Conservation (phyloP, 2,113 vertebrate genomes). For the Mus pahari region DNA sequence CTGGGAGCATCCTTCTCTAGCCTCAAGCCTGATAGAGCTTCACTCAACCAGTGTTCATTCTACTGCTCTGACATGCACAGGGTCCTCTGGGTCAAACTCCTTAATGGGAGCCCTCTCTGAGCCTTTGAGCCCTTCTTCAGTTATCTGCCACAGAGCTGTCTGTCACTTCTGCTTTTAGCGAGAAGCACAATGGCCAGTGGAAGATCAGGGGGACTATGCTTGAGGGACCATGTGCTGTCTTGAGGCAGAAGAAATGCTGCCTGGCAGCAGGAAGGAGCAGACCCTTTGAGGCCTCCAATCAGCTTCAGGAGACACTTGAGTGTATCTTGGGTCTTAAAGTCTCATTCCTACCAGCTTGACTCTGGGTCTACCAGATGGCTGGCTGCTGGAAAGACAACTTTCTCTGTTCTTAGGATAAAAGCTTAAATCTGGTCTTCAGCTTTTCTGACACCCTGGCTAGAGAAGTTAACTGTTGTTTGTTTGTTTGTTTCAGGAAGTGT, state of each 20-base stretch:
- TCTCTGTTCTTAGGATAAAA: not conserved
- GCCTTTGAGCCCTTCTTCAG: not conserved
- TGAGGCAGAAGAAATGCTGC: not conserved
- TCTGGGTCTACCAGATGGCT: not conserved
- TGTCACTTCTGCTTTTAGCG: not conserved
- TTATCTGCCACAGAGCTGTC: not conserved
- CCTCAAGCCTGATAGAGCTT: not conserved
- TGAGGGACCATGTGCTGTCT: not conserved
- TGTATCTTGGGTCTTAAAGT: not conserved
- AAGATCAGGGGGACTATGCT: not conserved
- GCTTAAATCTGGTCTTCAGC: not conserved
- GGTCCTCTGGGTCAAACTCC: not conserved
- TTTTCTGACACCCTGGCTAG: not conserved
- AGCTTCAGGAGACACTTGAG: not conserved
- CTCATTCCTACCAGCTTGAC: not conserved
- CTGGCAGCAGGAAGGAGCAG: not conserved
- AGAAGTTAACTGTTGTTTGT: not conserved
- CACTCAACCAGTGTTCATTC: not conserved
- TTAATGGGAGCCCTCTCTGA: not conserved
- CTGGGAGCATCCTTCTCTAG: not conserved
- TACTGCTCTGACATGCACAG: not conserved
- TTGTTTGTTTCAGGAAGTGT: not conserved
- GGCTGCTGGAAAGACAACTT: not conserved
- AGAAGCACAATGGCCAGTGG: not conserved
- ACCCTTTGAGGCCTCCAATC: not conserved